Conservation (phyloP, 2,888 invertebrate species). For the Nomada flava region DNA sequence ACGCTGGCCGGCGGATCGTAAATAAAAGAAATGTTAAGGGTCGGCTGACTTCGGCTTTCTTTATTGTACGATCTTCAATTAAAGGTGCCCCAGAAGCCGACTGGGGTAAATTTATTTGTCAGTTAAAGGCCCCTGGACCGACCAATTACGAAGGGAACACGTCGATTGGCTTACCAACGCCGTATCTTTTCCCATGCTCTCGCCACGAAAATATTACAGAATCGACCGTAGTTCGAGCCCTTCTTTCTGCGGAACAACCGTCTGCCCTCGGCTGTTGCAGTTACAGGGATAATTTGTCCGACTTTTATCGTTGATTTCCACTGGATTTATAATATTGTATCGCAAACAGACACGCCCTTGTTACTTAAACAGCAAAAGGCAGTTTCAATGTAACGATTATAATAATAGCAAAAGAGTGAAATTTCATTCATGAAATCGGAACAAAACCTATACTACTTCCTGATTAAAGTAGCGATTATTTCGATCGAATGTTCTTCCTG, state of each 20-base stretch:
- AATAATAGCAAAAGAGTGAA: background rate
- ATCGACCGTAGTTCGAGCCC: background rate
- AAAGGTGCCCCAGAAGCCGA: constrained; percentile 35
- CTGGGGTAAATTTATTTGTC: constrained; percentile 68
- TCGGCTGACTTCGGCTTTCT: constrained; percentile 42
- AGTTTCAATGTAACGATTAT: background rate
- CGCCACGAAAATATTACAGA: constrained; percentile 32
- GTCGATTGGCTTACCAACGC: constrained; percentile 54
- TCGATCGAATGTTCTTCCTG: no score
- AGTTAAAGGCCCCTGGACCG: constrained; percentile 55
- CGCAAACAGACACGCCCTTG: background rate
- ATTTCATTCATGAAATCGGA: no score
- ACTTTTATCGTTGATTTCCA: constrained; percentile 22
- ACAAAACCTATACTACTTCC: no score
- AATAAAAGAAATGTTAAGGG: constrained; percentile 54
- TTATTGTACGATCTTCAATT: constrained; percentile 66
- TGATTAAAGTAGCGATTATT: no score
- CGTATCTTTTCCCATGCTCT: background rate
- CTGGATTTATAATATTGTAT: background rate
- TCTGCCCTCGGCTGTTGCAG: background rate
- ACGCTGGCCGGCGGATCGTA: constrained; percentile 29
- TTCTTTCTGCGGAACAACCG: background rate
- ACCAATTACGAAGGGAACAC: constrained; percentile 67
- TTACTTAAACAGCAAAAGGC: background rate
- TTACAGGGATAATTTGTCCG: background rate